phyloP scores from a whole-genome alignment of 2,113 vertebrate species.

The Sinocyclocheilus maitianheensis region DNA sequence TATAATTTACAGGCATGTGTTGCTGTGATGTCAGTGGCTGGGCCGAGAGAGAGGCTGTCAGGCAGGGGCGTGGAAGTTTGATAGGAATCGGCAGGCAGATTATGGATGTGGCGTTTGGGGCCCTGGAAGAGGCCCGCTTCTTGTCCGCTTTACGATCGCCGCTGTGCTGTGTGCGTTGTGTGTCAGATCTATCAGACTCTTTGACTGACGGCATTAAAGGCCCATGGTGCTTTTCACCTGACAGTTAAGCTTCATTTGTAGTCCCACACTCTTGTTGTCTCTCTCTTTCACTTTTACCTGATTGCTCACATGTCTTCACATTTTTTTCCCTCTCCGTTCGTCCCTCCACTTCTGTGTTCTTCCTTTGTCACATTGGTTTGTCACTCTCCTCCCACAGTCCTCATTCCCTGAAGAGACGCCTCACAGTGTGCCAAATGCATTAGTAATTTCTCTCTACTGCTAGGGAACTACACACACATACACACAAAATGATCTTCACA shows the following conservation, averaged over 20 bases:
- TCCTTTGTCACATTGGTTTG: slow-evolving; percentile 37
- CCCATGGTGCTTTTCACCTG: slow-evolving; percentile 53
- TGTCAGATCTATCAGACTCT: slow-evolving; percentile 46
- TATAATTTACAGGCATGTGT: slow-evolving; percentile 60
- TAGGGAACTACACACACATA: neutral
- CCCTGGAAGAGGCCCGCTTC: slow-evolving; percentile 49
- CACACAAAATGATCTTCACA: neutral
- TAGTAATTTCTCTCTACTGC: slow-evolving; percentile 41
- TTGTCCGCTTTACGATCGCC: slow-evolving; percentile 46
- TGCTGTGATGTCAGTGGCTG: slow-evolving; percentile 45
- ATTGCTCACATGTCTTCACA: neutral
- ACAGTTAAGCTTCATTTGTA: slow-evolving; percentile 55
- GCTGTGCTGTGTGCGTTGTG: slow-evolving; percentile 7
- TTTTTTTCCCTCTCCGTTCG: neutral
- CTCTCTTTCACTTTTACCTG: slow-evolving; percentile 6
- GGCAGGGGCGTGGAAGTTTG: slow-evolving; percentile 58
- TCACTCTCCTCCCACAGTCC: slow-evolving; percentile 40
- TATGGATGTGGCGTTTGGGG: slow-evolving; percentile 68
- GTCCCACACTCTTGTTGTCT: slow-evolving; percentile 21
- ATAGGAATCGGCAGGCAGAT: slow-evolving; percentile 71
- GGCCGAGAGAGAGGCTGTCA: slow-evolving; percentile 60
- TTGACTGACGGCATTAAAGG: slow-evolving; percentile 50
- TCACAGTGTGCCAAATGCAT: slow-evolving; percentile 46
- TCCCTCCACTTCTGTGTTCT: neutral
- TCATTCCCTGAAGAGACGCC: slow-evolving; percentile 31